Base-by-base conservation (phyloP, 2,113 vertebrate genomes). In the Chloebia gouldiae region DNA sequence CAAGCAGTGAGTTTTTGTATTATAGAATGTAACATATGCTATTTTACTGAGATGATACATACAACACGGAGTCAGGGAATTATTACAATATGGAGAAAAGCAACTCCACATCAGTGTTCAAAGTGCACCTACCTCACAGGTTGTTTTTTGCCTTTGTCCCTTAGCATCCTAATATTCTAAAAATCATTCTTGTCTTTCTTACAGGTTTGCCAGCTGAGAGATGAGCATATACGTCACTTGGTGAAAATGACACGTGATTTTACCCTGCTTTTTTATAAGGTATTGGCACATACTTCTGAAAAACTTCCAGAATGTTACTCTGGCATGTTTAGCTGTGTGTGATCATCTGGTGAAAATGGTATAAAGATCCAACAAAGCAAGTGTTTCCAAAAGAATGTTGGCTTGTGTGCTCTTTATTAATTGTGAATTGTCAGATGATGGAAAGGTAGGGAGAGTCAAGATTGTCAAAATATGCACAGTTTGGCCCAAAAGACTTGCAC, bases 181-280 rank as follows among this genome's bases (percentile, higher is more conserved):
- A 76, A 73, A 25, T 31, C 2, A 8, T 56, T 85, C 20, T 82
- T 84, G 37, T 64, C 31, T 86, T 91, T 64, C 63, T 80, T 92
- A 75, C 60, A 99, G 99, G 98, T 98, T 92, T 97, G 97, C 79
- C 98, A 99, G 47, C 94, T 99, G 97, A 98, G 97, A 40, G 96
- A 97, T 42, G 96, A 98, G 45, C 99, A 99, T 61, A 94, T 97
- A 73, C 95, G 75, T 89, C 98, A 98, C 93, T 77, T 99, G 88
- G 99, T 99, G 94, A 99, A 99, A 97, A 99, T 99, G 99, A 98
- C 97, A 7, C 97, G 97, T 23, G 98, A 99, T 93, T 99, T 99
- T 95, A 98, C 98, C 27, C 92, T 99, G 42, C 98, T 99, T 39
- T 99, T 99, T 97, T 99, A 99, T 94, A 99, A 98, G 98, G 99